phyloP scores from a whole-genome alignment of 2,797 vertebrate genomes.

The Fringilla coelebs region DNA sequence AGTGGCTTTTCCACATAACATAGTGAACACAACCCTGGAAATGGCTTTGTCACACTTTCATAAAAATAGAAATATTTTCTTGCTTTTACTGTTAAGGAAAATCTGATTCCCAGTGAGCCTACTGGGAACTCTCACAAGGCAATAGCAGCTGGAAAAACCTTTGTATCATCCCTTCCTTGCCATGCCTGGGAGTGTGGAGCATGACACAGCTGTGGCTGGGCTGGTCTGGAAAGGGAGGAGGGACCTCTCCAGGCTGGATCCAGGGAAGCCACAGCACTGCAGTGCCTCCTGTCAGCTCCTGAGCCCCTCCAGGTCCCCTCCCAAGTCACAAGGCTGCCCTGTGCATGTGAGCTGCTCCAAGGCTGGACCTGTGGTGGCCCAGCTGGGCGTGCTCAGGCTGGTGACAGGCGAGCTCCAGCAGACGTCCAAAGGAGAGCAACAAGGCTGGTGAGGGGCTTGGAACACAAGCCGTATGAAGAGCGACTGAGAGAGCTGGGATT shows the following conservation, averaged over 20 bases:
- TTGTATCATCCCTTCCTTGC: not conserved
- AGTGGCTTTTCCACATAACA: not conserved
- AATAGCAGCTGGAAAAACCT: not conserved
- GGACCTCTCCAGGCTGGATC: not conserved
- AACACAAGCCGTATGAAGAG: no score
- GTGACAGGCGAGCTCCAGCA: not conserved
- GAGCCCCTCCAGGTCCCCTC: not conserved
- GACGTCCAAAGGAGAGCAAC: no score
- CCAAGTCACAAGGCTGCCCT: accelerated
- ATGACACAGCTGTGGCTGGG: accelerated
- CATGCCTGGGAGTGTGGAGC: no score
- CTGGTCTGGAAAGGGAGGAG: not conserved
- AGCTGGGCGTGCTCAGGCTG: accelerated
- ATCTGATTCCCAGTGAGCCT: not conserved
- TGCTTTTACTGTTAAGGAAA: not conserved
- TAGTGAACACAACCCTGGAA: not conserved
- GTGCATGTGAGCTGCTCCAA: not conserved
- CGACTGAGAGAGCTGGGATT: no score
- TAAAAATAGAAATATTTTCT: not conserved
- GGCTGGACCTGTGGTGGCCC: not conserved
- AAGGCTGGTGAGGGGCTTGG: no score
- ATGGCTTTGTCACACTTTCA: not conserved
- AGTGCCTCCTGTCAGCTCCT: not conserved
- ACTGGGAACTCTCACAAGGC: not conserved
- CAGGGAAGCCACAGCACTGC: not conserved